Base-by-base conservation (phyloP, 2,797 vertebrate genomes). In the Oreochromis grahami region DNA sequence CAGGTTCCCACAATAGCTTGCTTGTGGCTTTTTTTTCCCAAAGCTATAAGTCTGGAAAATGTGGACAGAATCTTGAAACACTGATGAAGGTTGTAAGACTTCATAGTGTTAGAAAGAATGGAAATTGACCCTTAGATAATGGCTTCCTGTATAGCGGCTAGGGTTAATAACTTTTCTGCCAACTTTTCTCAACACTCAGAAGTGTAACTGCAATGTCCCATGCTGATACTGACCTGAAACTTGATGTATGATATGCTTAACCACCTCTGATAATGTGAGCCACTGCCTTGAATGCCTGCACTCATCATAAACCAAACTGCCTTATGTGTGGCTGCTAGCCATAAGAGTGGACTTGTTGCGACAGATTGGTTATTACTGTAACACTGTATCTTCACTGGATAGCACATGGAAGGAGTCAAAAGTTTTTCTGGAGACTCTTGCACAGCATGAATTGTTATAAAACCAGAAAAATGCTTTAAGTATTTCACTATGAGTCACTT, bases 301-400 rank as follows among this genome's bases (percentile, higher is more conserved):
- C 52, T 82, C 55, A 24, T 81, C 58, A 38, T 29, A 55, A 79
- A 80, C 82, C 56, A 78, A 48, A 24, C 32, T 76, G 55, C 79
- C 45, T 68, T 21, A 79, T 80, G 78, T 34, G 52, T 17, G 58
- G 53, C 12, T 6, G 15, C 26, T 55, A 43, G 63, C 19, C 53
- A 81, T 53, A n/a, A 56, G 26, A 6, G 36, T 76, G 60, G 26
- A 63, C 48, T 24, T 56, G 36, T 8, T 85, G 21, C 17, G 34
- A 3, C 19, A 2, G 14, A 48, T 55, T 34, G 34, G 15, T 84
- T 65, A 26, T 77, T 48, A 68, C 26, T 78, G 65, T 56, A 74
- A 74, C 26, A 50, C 43, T 74, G 32, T 14, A 19, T 24, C 48
- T 51, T 84, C 87, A 87, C 81, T 77, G 84, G 74, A 89, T 36